A percentile compares a stretch with the other conserved stretches of the same genome.
Evolutionary conservation across 35 echinoderm and acorn worm species (phyloP).

Genomic region (Ophiothrix spiculata): DNA sequence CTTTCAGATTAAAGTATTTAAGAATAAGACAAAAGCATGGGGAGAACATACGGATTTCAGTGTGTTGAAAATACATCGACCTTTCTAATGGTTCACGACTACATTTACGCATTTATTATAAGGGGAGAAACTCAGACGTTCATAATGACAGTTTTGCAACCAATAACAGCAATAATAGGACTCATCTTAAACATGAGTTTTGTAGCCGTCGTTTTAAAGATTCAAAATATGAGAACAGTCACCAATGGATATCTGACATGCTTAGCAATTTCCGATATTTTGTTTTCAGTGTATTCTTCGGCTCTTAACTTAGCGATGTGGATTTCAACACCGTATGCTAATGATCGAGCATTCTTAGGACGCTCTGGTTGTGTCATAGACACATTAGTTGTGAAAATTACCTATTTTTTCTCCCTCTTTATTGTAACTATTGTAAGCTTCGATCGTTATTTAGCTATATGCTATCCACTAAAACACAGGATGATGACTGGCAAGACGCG

Average conservation of each 20-base stretch:
- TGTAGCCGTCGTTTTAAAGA: not conserved
- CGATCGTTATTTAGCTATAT: not conserved
- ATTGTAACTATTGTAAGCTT: not conserved
- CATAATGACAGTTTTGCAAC: too few relatives aligned
- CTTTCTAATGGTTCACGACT: too few relatives aligned
- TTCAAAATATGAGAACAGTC: not conserved
- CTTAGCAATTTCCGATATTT: not conserved
- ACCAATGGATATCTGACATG: not conserved
- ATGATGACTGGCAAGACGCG: not conserved
- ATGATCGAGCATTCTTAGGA: not conserved
- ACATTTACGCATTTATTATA: too few relatives aligned
- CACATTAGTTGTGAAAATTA: not conserved
- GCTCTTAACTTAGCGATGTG: not conserved
- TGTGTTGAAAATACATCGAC: too few relatives aligned
- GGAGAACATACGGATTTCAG: too few relatives aligned
- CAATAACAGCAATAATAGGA: not conserved
- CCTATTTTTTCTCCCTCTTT: not conserved
- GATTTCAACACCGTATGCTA: not conserved
- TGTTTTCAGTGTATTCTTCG: not conserved
- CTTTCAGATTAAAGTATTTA: too few relatives aligned
- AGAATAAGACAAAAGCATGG: too few relatives aligned
- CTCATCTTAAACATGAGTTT: not conserved
- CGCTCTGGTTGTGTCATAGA: not conserved
- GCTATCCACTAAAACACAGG: not conserved
- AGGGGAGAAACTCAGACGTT: too few relatives aligned